phyloP scores from a whole-genome alignment of 2,888 invertebrate genomes.

The Drosophila lutescens region DNA sequence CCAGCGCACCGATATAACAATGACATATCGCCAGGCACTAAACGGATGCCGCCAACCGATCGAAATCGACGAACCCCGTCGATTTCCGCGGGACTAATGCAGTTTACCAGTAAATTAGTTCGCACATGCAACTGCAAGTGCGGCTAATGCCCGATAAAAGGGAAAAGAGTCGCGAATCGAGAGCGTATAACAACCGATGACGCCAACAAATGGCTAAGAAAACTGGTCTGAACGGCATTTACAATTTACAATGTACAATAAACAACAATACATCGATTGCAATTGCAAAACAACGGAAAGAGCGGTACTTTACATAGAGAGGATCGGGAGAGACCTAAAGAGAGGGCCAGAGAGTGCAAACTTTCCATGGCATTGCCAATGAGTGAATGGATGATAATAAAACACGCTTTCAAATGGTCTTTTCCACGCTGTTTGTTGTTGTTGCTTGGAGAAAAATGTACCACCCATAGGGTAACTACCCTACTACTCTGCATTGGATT shows the following conservation, averaged over 20 bases:
- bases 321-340: slow-evolving; percentile 25
- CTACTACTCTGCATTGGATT: not conserved
- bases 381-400: slow-evolving; percentile 22
- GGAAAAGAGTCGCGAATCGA: slow-evolving; percentile 35
- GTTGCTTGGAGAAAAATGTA: slow-evolving; percentile 11
- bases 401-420: slow-evolving; percentile 9
- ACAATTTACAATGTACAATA: slow-evolving; percentile 40
- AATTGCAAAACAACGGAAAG: slow-evolving; percentile 40
- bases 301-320: slow-evolving; percentile 3
- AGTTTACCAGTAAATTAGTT: slow-evolving; percentile 28
- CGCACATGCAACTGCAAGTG: slow-evolving; percentile 24
- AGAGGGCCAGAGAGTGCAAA: slow-evolving; percentile 15
- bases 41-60: slow-evolving; percentile 21
- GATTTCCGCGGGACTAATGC: slow-evolving; percentile 22
- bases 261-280: slow-evolving; percentile 66
- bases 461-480: not conserved
- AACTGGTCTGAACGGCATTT: slow-evolving; percentile 75
- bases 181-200: slow-evolving; percentile 49
- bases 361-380: slow-evolving; percentile 28
- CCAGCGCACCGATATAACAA: slow-evolving; percentile 36
- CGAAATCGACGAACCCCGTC: slow-evolving; percentile 20
- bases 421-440: not conserved
- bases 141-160: slow-evolving; percentile 40
- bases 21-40: slow-evolving; percentile 17
- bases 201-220: slow-evolving; percentile 54